Conservation (phyloP, 2,113 vertebrate species). For the Nesospiza acunhae region DNA sequence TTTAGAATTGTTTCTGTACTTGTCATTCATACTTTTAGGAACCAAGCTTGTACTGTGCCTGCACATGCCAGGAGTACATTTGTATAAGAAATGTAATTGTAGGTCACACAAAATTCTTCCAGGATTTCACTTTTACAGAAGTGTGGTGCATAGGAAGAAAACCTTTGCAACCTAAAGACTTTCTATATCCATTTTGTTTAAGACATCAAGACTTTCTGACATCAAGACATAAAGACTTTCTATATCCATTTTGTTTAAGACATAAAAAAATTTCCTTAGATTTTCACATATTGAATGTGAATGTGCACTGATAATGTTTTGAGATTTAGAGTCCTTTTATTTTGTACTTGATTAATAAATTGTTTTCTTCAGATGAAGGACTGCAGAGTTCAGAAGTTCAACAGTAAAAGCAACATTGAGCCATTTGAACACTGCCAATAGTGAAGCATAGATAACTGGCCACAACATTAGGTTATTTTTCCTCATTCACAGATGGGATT, state of each 20-base stretch:
- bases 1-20: slow-evolving; percentile 65
- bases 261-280: background rate
- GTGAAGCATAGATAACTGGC: background rate
- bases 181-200: background rate
- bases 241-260: background rate
- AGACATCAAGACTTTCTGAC: background rate
- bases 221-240: background rate
- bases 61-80: background rate
- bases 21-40: slow-evolving; percentile 31
- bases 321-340: background rate
- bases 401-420: background rate
- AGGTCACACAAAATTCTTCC: background rate
- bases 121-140: background rate
- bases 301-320: background rate
- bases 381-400: background rate
- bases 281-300: background rate
- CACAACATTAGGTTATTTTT: background rate
- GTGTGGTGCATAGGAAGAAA: background rate
- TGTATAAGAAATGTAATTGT: background rate
- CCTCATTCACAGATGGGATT: background rate
- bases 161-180: background rate
- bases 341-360: background rate
- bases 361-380: background rate
- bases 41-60: background rate
- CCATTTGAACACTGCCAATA: background rate